Evolutionary conservation across 2,113 vertebrate genomes (phyloP), one percentile per base, ranked within the genome.

Genomic region (Haliaeetus leucogaster): DNA sequence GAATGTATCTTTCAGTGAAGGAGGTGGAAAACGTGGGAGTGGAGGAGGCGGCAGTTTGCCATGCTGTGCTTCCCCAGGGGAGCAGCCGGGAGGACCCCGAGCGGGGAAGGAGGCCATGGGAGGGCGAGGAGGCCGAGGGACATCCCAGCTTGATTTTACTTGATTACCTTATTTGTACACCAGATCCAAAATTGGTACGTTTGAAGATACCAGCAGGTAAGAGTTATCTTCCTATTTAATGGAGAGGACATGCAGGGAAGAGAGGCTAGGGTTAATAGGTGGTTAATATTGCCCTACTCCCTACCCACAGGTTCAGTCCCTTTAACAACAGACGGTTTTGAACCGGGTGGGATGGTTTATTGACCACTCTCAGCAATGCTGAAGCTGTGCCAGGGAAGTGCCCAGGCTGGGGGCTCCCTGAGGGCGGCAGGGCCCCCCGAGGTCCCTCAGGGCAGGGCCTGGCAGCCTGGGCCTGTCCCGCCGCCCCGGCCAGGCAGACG

Each of bases 401-500:
- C 29, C 34, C 10, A 21, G 32, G 9, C 13, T 0, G 0, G 16
- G 34, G 38, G 7, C 26, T 38, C 19, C 30, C 27, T 34, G 55
- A 32, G 62, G 11, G 19, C 5, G 1, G 32, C 4, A 1, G 27
- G 43, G 30, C 13, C 34, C 14, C 17, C 66, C 2, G 1, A 5
- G 13, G 19, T 59, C 56, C 20, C 2, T 58, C 23, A 68, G 48
- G 34, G 17, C 16, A 43, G 13, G 19, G 12, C 23, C 59, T 87
- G 53, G 26, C 40, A 56, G 42, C 27, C 23, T 0, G 3, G 19
- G 7, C 56, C 34, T 0, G 0, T 56, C 23, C 36, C n/a, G 50
- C 43, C 10, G 16, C 15, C 18, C 34, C 25, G 42, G 38, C 32
- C 38, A 68, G 52, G 55, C n/a, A 59, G 38, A 21, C 1, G 0